Percentiles rank a stretch among this genome's conserved stretches.
Evolutionary conservation across 2,113 vertebrate genomes (phyloP).

Genomic region (Tachuris rubrigastra): DNA sequence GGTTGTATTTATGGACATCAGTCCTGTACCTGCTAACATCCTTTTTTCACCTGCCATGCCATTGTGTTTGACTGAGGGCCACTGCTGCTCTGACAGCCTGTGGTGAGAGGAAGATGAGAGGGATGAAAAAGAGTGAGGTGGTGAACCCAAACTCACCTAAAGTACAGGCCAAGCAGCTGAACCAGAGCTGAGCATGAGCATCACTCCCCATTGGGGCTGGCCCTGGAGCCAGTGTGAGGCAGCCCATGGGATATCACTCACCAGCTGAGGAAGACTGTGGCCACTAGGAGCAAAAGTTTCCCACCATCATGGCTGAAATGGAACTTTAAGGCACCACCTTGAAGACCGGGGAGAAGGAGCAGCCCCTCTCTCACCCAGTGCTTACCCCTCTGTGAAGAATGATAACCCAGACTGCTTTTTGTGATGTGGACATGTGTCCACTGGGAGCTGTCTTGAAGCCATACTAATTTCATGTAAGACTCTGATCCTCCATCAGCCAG

Average conservation of each 20-base stretch:
- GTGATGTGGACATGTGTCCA: neutral
- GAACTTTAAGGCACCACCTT: neutral
- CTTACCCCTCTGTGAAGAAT: neutral
- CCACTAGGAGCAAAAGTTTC: neutral
- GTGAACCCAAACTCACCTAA: neutral
- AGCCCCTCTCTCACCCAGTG: neutral
- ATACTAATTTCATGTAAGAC: neutral
- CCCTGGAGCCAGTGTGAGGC: neutral
- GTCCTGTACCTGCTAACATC: neutral
- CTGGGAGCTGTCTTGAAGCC: neutral
- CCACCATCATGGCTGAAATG: rapidly evolving
- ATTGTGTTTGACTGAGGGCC: neutral
- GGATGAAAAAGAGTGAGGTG: neutral
- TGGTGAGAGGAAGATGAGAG: neutral
- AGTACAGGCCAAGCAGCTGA: neutral
- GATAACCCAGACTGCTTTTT: neutral
- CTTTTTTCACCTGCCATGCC: neutral
- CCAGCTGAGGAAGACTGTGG: neutral
- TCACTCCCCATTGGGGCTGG: neutral
- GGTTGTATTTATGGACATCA: neutral
- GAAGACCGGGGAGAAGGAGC: neutral
- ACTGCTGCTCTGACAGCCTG: neutral
- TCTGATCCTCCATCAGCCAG: neutral
- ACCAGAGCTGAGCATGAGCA: neutral
- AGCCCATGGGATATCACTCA: rapidly evolving